Evolutionary conservation across 1,140 invertebrate genomes (phyloP), one percentile per base, ranked within the genome.

Genomic region (Delia radicum): DNA sequence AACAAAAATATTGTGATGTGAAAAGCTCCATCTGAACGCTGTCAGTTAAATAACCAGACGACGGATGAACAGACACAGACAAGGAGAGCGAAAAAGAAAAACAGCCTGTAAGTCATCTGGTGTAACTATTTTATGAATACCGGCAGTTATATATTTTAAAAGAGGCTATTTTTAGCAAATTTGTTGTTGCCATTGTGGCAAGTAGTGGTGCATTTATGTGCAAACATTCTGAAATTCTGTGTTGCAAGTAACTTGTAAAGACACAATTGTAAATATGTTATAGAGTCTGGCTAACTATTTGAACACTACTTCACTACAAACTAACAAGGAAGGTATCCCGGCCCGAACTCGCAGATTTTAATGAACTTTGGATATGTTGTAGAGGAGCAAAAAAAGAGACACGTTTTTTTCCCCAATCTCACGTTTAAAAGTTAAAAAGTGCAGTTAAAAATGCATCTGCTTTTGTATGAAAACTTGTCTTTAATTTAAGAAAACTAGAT

Each of bases 71-170:
- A 55, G 48, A 55, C 48, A 55, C 6, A 18, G 48, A 55, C 15
- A 55, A 5, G 8, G 18, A 55, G 48, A 55, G 48, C n/a, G 48
- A 37, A 13, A 21, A 55, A 55, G 24, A 21, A 18, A 55, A 24
- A 18, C 48, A 55, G 48, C 21, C 48, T 55, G 48, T 55, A 55
- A 55, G n/a, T 55, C 48, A 55, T 55, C 48, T 55, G 48, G 18
- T 55, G n/a, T 55, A 24, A 55, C 48, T 55, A 55, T 55, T 55
- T 55, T 55, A 55, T 55, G 48, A 55, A 55, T 55, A 55, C 48
- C 48, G 48, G 48, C 48, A 55, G 48, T 55, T 55, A 55, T 55
- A n/a, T 55, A 55, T 21, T 18, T 55, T 55, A 55, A 55, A n/a
- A 55, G n/a, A 48, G 37, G 48, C 48, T 55, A 55, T 55, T 55